Evolutionary conservation across 2,888 invertebrate species (phyloP), one percentile per base, ranked within the genome.

Genomic region (Drosophila setosimentum): DNA sequence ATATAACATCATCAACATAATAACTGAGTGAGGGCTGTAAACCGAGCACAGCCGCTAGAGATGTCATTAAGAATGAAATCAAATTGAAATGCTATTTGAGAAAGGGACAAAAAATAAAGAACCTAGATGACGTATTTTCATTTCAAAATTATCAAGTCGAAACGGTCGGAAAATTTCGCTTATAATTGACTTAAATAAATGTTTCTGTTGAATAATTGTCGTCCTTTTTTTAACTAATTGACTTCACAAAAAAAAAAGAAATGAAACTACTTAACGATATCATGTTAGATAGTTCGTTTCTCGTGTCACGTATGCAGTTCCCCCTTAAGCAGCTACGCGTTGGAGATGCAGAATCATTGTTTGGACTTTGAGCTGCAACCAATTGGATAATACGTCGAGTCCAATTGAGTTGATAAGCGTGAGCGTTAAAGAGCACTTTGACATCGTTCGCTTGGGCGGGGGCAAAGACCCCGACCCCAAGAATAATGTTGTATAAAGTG

Each of bases 361-460:
- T 8, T 59, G 18, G 30, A 40, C 27, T 54, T 51, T 27, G 29
- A 30, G 58, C 18, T 40, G 55, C n/a, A 49, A 30, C 59, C 66
- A 81, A 81, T 82, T 81, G 78, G 32, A 64, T 66, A 66, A 70
- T 45, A 58, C 16, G 48, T 58, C 29, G 62, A 11, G 49, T 60
- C 54, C 76, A 86, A 80, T 85, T 83, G 79, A 81, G 87, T 50
- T 72, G 83, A 60, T 79, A 80, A 59, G 76, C 83, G 68, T 59
- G 27, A 77, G 68, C 68, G 27, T 65, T 10, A 48, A 67, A 66
- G 69, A 66, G 30, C 67, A 68, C 54, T 73, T 69, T 82, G 80
- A 68, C 75, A 85, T 71, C 69, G 60, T 67, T 73, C 55, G 62
- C 32, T 59, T 53, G 30, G 57, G 8, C n/a, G 63, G 73, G 82